Evolutionary conservation across 2,113 vertebrate genomes (phyloP), one percentile per base, ranked within the genome.

Genomic region (Vulpes lagopus): DNA sequence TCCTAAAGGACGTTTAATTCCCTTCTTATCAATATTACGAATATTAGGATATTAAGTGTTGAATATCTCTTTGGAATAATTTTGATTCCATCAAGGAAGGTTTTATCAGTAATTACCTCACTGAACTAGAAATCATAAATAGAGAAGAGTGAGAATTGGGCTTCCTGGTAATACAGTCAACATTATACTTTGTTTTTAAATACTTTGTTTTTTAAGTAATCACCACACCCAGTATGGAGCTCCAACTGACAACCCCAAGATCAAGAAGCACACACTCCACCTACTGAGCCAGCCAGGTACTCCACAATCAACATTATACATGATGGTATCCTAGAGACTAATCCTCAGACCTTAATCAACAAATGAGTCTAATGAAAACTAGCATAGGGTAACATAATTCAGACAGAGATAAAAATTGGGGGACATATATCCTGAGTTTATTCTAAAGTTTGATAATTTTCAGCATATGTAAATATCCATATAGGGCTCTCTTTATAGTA

Each of bases 31-130:
- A 74, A 2, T 65, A 81, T 86, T 86, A 32, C 78, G 11, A 83
- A 38, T 87, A 87, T 43, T 43, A 43, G 43, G 43, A 43, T 43
- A 83, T 30, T 80, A 9, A 53, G 25, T 62, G 19, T 62, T 71
- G 22, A 91, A 69, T 83, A 69, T 76, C 71, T 85, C 12, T 53
- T 86, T 78, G 38, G 43, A 87, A 91, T 79, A 86, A 51, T 62
- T 15, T 83, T 91, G 35, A 16, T 94, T 92, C 55, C 64, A 16
- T 64, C 7, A 35, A 78, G 60, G 69, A 69, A 11, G 7, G 32
- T 89, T 89, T 97, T 84, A 30, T 92, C 80, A 60, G n/a, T 74
- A n/a, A 82, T 83, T 69, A 95, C 73, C 19, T 84, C 27, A 62
- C 22, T 65, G 57, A 92, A 74, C 35, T 92, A 80, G 51, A 85